phyloP scores from a whole-genome alignment of 2,797 vertebrate species.

The Spinus pinus region DNA sequence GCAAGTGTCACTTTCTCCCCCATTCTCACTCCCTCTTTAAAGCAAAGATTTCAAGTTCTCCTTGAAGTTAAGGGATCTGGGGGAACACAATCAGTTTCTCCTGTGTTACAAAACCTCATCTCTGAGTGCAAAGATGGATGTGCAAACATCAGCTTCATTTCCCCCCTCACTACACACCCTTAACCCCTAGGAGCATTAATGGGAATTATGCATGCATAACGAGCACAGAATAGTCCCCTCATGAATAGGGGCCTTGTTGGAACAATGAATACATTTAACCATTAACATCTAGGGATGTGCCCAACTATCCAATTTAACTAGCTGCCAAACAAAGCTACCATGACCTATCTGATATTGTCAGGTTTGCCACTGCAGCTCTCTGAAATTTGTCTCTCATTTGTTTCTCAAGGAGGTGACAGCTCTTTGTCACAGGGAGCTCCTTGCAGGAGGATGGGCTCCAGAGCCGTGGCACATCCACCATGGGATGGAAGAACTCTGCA shows the following conservation, averaged over 20 bases:
- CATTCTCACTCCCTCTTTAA: background rate
- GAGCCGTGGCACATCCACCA: background rate
- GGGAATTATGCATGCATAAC: slow-evolving; percentile 68
- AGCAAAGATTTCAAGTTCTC: background rate
- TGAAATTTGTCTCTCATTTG: slow-evolving; percentile 36
- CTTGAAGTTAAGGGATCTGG: background rate
- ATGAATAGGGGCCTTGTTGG: slow-evolving; percentile 70
- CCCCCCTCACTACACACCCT: background rate
- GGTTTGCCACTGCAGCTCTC: background rate
- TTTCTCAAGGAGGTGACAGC: background rate
- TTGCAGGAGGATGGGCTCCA: background rate
- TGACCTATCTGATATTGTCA: slow-evolving; percentile 1
- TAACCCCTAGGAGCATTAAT: slow-evolving; percentile 54
- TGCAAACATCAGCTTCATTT: slow-evolving; percentile 1
- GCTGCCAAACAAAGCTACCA: slow-evolving; percentile 45
- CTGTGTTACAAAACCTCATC: background rate
- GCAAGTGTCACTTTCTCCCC: background rate
- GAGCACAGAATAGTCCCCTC: slow-evolving; percentile 23
- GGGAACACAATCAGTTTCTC: background rate
- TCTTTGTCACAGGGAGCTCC: background rate
- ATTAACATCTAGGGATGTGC: slow-evolving; percentile 61
- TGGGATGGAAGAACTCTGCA: background rate
- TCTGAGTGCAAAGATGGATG: background rate
- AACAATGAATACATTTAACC: slow-evolving; percentile 60
- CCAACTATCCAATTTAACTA: slow-evolving; percentile 44